Conservation (phyloP, 2,888 invertebrate species). For the Epistrophe eligans region DNA sequence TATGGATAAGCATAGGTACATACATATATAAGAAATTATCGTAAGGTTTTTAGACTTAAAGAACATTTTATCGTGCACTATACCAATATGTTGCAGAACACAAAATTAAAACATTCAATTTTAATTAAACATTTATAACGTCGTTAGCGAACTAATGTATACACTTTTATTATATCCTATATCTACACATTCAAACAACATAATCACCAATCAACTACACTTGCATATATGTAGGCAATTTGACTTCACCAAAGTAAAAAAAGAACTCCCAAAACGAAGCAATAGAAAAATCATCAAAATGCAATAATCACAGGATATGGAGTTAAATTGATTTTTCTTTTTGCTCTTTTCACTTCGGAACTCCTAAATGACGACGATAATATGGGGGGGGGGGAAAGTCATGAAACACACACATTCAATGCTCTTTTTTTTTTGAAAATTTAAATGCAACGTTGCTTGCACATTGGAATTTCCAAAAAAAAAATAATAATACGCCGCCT, state of each 20-base stretch:
- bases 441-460: conserved; percentile 9
- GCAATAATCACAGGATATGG: conserved; percentile 80
- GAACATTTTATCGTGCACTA: not conserved
- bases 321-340: conserved; percentile 68
- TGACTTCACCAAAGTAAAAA: conserved; percentile 37
- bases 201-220: not conserved
- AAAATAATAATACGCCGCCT: conserved; percentile 49
- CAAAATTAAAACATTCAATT: not conserved
- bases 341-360: conserved; percentile 57
- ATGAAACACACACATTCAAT: not conserved
- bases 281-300: conserved; percentile 83
- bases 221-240: conserved; percentile 10
- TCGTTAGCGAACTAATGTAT: conserved; percentile 6
- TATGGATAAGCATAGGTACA: too few species aligned
- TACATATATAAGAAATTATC: too few species aligned
- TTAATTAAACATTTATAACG: conserved; percentile 7
- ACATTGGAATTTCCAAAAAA: conserved; percentile 12
- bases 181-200: not conserved
- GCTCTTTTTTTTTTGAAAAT: not conserved
- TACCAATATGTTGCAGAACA: too few species aligned
- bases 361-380: not conserved
- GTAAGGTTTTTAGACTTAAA: not conserved
- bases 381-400: not conserved
- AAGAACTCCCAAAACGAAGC: conserved; percentile 79
- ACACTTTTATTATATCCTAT: conserved; percentile 9